phyloP scores from a whole-genome alignment of 2,888 invertebrate genomes.

The Idaea dimidiata region DNA sequence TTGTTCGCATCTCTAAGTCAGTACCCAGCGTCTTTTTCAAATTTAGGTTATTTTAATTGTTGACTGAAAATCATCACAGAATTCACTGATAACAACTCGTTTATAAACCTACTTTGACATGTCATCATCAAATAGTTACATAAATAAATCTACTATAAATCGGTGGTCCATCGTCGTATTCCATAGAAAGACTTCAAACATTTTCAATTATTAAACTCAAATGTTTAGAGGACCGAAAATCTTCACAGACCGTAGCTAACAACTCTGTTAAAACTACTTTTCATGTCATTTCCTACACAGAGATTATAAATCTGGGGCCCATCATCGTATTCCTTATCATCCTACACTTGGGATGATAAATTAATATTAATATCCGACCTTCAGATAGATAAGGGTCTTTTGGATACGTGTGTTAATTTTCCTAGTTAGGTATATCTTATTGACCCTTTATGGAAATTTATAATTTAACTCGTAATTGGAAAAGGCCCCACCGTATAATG shows the following conservation, averaged over 20 bases:
- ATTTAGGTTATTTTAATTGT: no score
- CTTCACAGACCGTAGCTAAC: background rate
- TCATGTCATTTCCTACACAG: background rate
- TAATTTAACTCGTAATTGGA: background rate
- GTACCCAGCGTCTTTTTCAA: no score
- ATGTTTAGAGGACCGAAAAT: no score
- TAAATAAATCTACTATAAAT: no score
- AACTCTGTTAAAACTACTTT: background rate
- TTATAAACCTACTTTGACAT: no score
- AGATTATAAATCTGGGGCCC: background rate
- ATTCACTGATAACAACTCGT: no score
- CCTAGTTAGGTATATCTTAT: background rate
- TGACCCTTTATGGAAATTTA: conserved; percentile 1
- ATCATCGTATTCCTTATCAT: background rate
- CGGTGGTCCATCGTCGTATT: no score
- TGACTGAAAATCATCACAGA: no score
- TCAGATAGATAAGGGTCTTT: background rate
- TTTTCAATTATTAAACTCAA: no score
- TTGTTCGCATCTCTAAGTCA: no score
- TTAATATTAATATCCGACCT: conserved; percentile 1
- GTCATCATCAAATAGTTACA: no score
- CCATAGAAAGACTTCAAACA: no score
- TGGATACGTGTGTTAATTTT: background rate
- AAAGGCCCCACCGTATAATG: background rate
- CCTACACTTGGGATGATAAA: background rate